These are phyloP conservation scores for Clarias platycephalus DNA, from an alignment of 2,797 vertebrate species.

Conservation along the genomic window DNA sequence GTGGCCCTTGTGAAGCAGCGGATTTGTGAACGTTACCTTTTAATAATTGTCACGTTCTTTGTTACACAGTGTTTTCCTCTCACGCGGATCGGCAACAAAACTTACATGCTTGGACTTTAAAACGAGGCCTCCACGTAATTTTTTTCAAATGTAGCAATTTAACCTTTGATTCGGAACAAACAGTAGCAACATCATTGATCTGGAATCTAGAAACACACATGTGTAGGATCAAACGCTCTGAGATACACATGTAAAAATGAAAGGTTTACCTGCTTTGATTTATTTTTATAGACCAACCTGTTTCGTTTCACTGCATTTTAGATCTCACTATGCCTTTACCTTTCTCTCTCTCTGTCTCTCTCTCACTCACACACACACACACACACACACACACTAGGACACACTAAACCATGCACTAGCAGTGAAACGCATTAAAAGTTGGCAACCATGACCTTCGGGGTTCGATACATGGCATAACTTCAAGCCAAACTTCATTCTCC, in stretches of 20 bases:
- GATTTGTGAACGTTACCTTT: neutral
- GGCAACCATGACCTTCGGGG: constrained; percentile 29
- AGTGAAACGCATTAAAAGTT: constrained; percentile 32
- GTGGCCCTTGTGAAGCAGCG: neutral
- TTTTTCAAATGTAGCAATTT: neutral
- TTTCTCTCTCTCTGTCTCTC: neutral
- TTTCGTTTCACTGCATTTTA: neutral
- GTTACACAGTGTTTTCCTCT: neutral
- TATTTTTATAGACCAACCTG: neutral
- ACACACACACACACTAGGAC: neutral
- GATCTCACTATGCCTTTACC: neutral
- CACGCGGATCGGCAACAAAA: neutral
- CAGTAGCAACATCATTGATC: neutral
- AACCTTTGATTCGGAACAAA: neutral
- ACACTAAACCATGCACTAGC: constrained; percentile 18
- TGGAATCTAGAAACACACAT: neutral
- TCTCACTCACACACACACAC: constrained; percentile 11
- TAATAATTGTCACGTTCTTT: neutral
- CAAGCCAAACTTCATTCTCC: constrained; percentile 27
- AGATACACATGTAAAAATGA: neutral
- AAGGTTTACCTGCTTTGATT: neutral
- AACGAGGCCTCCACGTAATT: neutral
- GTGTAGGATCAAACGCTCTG: neutral
- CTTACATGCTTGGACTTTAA: neutral
- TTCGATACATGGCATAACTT: constrained; percentile 32